These are phyloP conservation scores for Tetragnatha versicolor DNA, from an alignment of 1,140 invertebrate species.

Conservation along the genomic window DNA sequence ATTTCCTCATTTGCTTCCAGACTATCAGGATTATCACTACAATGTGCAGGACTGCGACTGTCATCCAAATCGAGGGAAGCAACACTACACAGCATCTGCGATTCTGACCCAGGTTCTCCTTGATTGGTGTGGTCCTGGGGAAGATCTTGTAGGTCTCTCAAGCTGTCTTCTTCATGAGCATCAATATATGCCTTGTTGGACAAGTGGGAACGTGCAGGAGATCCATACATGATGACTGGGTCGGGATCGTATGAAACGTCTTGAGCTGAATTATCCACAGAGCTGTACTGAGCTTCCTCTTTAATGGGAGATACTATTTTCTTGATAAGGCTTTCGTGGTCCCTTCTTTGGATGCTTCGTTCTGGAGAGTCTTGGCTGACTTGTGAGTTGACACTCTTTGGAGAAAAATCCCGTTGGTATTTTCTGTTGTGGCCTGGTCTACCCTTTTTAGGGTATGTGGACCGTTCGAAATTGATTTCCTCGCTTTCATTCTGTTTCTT, in stretches of 20 bases:
- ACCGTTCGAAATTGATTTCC: constrained; percentile 31
- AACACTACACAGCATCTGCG: constrained; percentile 18
- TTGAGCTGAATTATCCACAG: constrained; percentile 17
- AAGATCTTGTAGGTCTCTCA: constrained; percentile 46
- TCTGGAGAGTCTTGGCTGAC: constrained; percentile 8
- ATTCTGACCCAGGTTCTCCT: constrained; percentile 1
- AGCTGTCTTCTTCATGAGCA: constrained; percentile 43
- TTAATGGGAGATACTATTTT: constrained; percentile 49
- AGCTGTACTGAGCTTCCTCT: constrained; percentile 34
- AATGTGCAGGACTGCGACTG: constrained; percentile 40
- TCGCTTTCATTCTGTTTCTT: constrained; percentile 51
- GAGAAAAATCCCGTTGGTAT: background rate
- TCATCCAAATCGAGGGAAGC: constrained; percentile 34
- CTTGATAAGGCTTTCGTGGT: constrained; percentile 16
- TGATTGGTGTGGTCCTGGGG: constrained; percentile 26
- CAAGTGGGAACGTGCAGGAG: background rate
- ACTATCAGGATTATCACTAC: constrained; percentile 52
- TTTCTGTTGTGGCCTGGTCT: background rate
- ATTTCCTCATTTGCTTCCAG: constrained; percentile 49
- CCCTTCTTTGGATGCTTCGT: background rate
- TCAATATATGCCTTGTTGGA: constrained; percentile 32
- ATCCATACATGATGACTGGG: too few relatives aligned
- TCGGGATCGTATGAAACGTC: constrained; percentile 17
- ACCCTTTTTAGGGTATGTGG: constrained; percentile 44
- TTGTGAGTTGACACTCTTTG: constrained; percentile 11